phyloP scores from a whole-genome alignment of 1,140 invertebrate genomes.

The Panagrolaimus sp. region DNA sequence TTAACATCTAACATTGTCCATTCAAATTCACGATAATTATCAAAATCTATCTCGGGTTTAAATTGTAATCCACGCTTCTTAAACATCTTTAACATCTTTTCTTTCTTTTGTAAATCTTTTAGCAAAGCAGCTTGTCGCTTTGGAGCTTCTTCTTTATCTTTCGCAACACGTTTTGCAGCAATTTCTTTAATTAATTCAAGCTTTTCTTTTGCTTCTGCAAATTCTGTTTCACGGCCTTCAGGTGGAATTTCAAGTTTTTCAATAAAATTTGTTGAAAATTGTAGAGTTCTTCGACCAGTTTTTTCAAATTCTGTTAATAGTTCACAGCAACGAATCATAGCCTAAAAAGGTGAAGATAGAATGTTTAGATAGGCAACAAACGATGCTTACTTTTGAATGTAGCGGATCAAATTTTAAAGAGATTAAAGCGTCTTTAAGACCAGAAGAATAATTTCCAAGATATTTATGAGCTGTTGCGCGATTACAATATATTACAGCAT shows the following conservation, averaged over 20 bases:
- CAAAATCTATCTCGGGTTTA: conserved; percentile 30
- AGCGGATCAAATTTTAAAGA: conserved; percentile 60
- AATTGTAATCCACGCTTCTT: conserved; percentile 30
- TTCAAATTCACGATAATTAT: conserved; percentile 32
- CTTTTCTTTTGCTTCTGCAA: not conserved
- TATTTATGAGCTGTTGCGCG: conserved; percentile 79
- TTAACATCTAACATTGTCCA: conserved; percentile 18
- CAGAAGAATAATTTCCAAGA: conserved; percentile 68
- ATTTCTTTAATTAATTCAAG: not conserved
- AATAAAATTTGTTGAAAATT: not conserved
- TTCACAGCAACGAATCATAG: conserved; percentile 41
- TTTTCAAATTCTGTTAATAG: conserved; percentile 34
- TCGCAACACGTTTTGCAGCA: not conserved
- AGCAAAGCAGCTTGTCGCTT: not conserved
- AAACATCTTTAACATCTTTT: conserved; percentile 28
- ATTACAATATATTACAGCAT: conserved; percentile 81
- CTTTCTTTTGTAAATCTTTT: conserved; percentile 20
- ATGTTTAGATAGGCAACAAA: not conserved
- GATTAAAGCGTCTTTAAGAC: conserved; percentile 60
- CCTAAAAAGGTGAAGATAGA: conserved; percentile 25
- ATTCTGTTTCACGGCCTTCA: not conserved
- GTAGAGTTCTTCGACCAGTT: not conserved
- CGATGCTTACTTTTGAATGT: conserved; percentile 58
- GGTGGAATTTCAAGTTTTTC: not conserved
- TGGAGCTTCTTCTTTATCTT: not conserved